Evolutionary conservation across 2,888 invertebrate species (phyloP).

Genomic region (Heliconius erato): DNA sequence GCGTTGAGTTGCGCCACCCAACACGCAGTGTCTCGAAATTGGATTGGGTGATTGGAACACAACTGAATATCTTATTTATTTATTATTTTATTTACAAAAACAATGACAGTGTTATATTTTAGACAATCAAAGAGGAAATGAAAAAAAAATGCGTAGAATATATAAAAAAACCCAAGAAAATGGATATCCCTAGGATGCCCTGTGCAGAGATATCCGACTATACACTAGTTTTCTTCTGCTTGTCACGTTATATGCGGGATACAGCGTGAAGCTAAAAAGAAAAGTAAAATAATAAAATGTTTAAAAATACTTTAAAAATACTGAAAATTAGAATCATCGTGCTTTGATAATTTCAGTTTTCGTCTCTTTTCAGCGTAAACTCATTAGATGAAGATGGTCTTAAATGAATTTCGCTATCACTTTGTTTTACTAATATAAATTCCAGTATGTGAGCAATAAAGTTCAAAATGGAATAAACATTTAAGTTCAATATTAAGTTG

Average conservation of each 20-base stretch:
- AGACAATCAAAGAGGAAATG: no score
- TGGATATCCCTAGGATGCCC: no score
- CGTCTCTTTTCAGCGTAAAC: constrained; percentile 46
- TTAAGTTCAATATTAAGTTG: constrained; percentile 47
- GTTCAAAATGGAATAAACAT: constrained; percentile 21
- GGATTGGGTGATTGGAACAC: no score
- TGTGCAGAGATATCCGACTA: background rate
- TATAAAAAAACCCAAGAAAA: no score
- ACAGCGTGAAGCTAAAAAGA: background rate
- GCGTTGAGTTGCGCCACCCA: no score
- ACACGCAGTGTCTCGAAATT: no score
- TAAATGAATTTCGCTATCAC: constrained; percentile 42
- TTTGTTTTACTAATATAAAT: constrained; percentile 19
- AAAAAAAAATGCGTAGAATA: no score
- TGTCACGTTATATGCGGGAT: background rate
- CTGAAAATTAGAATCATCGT: constrained; percentile 35
- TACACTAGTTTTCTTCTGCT: background rate
- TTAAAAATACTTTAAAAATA: constrained; percentile 16
- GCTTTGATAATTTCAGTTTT: constrained; percentile 44
- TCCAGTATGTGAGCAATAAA: constrained; percentile 19
- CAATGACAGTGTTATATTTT: no score
- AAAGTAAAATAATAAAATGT: background rate
- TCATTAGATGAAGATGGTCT: constrained; percentile 46
- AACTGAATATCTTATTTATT: no score
- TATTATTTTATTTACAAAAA: no score